phyloP scores from a whole-genome alignment of 2,888 invertebrate species.

The Eupithecia subumbrata region DNA sequence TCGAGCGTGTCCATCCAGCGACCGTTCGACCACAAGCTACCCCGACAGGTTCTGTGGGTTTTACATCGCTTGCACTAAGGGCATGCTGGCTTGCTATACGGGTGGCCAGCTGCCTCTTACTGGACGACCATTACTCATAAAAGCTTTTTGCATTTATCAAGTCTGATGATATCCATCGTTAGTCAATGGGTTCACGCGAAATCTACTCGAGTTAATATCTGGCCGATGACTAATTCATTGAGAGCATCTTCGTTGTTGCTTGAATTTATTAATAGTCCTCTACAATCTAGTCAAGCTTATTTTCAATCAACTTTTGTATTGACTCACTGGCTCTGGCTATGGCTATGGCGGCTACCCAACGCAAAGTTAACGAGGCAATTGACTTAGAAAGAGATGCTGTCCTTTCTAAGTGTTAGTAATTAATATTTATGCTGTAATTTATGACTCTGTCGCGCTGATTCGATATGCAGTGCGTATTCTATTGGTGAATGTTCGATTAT shows the following conservation, averaged over 20 bases:
- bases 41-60: constrained; percentile 72
- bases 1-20: constrained; percentile 61
- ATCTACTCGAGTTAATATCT: constrained; percentile 19
- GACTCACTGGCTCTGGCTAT: constrained; percentile 39
- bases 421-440: constrained; percentile 51
- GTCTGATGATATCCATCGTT: constrained; percentile 22
- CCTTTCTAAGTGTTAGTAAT: constrained; percentile 52
- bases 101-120: constrained; percentile 67
- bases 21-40: constrained; percentile 50
- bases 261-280: constrained; percentile 35
- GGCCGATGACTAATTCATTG: constrained; percentile 25
- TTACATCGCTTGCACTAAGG: constrained; percentile 51
- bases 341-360: constrained; percentile 17
- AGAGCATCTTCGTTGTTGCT: constrained; percentile 23
- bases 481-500: constrained; percentile 50
- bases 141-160: constrained; percentile 47
- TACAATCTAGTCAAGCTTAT: constrained; percentile 37
- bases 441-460: constrained; percentile 48
- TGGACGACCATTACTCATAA: constrained; percentile 53
- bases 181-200: constrained; percentile 18
- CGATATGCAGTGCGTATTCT: constrained; percentile 43
- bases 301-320: constrained; percentile 50
- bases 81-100: constrained; percentile 49
- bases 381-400: constrained; percentile 49
- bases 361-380: constrained; percentile 55